A percentile compares a stretch with the other conserved stretches of the same genome.
phyloP scores from a whole-genome alignment of 2,797 vertebrate genomes.

The Macropodus opercularis region DNA sequence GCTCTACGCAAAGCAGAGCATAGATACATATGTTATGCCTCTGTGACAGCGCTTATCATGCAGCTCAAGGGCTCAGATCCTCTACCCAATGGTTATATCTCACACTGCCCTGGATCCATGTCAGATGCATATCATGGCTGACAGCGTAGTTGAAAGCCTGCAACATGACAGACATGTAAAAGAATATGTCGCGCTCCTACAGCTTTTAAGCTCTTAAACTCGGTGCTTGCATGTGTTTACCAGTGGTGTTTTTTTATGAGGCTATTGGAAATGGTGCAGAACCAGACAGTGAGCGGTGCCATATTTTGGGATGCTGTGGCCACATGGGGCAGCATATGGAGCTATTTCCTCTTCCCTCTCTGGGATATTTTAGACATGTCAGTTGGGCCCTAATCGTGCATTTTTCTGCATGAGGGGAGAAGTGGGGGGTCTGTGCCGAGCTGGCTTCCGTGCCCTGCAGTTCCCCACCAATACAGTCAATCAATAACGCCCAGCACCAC shows the following conservation, averaged over 20 bases:
- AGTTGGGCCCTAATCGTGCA: constrained; percentile 73
- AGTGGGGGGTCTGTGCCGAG: constrained; percentile 63
- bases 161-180: constrained; percentile 73
- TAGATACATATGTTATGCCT: constrained; percentile 78
- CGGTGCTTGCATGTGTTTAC: constrained; percentile 37
- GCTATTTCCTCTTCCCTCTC: constrained; percentile 64
- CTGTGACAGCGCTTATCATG: constrained; percentile 78
- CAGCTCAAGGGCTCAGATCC: constrained; percentile 73
- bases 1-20: constrained; percentile 65
- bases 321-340: constrained; percentile 73
- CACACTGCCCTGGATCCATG: constrained; percentile 69
- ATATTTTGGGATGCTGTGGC: constrained; percentile 58
- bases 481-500: constrained; percentile 64
- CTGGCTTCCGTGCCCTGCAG: constrained; percentile 63
- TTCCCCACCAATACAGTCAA: constrained; percentile 61
- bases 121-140: constrained; percentile 76
- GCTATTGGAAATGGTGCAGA: constrained; percentile 48
- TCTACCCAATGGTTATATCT: constrained; percentile 76
- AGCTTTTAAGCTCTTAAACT: constrained; percentile 38
- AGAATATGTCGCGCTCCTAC: constrained; percentile 49
- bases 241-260: constrained; percentile 50
- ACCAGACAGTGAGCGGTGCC: constrained; percentile 50
- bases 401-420: constrained; percentile 78
- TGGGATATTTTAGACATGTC: constrained; percentile 74
- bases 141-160: constrained; percentile 71